Evolutionary conservation across 2,888 invertebrate genomes (phyloP).

Genomic region (Drosophila setosimentum): DNA sequence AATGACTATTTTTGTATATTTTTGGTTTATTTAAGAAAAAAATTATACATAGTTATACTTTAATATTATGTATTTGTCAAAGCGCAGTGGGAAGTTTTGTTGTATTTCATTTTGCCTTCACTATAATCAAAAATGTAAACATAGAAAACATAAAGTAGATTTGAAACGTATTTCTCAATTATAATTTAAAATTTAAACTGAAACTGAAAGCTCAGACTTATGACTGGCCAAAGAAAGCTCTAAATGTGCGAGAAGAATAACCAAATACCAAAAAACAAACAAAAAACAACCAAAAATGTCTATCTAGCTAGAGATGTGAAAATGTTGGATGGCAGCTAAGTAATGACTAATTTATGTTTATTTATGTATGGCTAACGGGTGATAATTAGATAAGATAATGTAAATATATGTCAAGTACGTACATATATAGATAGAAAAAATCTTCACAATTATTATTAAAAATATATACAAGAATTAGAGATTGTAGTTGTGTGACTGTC

Average conservation of each 20-base stretch:
- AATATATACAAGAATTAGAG: slow-evolving; percentile 6
- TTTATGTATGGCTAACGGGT: slow-evolving; percentile 21
- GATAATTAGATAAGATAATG: slow-evolving; percentile 47
- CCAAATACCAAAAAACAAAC: slow-evolving; percentile 11
- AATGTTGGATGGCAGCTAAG: slow-evolving; percentile 30
- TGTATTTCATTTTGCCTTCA: slow-evolving; percentile 83
- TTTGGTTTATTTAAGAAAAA: slow-evolving; percentile 48
- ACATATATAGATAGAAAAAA: slow-evolving; percentile 17
- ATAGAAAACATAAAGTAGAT: slow-evolving; percentile 62
- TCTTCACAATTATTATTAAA: slow-evolving; percentile 20
- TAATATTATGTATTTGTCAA: slow-evolving; percentile 78
- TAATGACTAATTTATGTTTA: slow-evolving; percentile 41
- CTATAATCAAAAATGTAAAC: slow-evolving; percentile 72
- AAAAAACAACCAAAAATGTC: slow-evolving; percentile 17
- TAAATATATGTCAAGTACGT: slow-evolving; percentile 49
- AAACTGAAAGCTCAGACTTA: slow-evolving; percentile 46
- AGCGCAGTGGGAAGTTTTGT: slow-evolving; percentile 86
- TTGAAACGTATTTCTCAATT: slow-evolving; percentile 36
- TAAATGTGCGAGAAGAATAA: slow-evolving; percentile 41
- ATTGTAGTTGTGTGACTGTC: slow-evolving; percentile 7
- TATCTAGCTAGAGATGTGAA: slow-evolving; percentile 32
- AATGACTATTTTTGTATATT: slow-evolving; percentile 54
- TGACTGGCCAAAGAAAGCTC: slow-evolving; percentile 53
- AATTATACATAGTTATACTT: slow-evolving; percentile 46
- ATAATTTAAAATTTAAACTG: slow-evolving; percentile 26